These are phyloP conservation scores for Drosophila cognata DNA, from an alignment of 2,888 invertebrate species.

Conservation along the genomic window DNA sequence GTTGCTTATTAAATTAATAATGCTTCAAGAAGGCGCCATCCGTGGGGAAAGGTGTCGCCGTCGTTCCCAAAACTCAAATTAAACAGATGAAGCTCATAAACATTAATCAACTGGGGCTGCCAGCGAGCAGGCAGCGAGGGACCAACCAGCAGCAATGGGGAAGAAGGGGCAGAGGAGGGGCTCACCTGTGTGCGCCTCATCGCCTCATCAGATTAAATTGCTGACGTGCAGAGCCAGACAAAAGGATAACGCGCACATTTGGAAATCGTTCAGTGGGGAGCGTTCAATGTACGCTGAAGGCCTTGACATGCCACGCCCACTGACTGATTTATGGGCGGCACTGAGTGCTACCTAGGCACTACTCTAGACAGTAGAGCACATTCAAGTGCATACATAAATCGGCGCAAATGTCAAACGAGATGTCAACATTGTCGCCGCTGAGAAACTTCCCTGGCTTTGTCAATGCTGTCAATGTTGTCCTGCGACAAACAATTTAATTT, in stretches of 20 bases:
- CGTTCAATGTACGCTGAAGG: slow-evolving; percentile 46
- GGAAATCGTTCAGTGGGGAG: slow-evolving; percentile 14
- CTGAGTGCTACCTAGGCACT: slow-evolving; percentile 24
- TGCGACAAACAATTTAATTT: slow-evolving; percentile 81
- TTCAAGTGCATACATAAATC: slow-evolving; percentile 54
- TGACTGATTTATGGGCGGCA: slow-evolving; percentile 60
- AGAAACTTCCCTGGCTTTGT: slow-evolving; percentile 34
- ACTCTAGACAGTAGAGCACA: slow-evolving; percentile 22
- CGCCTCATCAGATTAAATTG: slow-evolving; percentile 31
- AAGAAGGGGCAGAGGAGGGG: neutral
- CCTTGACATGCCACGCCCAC: slow-evolving; percentile 42
- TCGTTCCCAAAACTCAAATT: slow-evolving; percentile 44
- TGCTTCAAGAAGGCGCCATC: slow-evolving; percentile 28
- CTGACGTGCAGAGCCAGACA: slow-evolving; percentile 17
- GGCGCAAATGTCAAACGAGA: slow-evolving; percentile 58
- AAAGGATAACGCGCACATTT: slow-evolving; percentile 42
- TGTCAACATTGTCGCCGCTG: slow-evolving; percentile 49
- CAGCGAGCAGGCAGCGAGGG: neutral
- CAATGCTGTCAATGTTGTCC: slow-evolving; percentile 55
- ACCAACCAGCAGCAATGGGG: neutral
- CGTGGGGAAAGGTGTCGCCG: slow-evolving; percentile 25
- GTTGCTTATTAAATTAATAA: slow-evolving; percentile 52
- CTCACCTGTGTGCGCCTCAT: slow-evolving; percentile 40
- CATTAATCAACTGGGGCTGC: slow-evolving; percentile 36
- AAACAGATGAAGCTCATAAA: slow-evolving; percentile 50